Conservation (phyloP, 2,797 vertebrate species). For the Poliocrania exsul region DNA sequence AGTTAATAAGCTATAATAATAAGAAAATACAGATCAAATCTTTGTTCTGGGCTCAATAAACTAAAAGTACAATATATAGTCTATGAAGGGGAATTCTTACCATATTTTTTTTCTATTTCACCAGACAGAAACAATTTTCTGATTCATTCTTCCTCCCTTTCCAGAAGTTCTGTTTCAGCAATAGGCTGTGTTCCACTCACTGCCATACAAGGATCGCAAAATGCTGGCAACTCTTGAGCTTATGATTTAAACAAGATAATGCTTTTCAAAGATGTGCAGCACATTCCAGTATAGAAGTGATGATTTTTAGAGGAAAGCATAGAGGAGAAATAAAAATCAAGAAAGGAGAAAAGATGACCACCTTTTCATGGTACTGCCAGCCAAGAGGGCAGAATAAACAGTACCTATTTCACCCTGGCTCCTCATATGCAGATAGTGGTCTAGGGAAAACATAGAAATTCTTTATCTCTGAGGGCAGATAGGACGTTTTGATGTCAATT, state of each 20-base stretch:
- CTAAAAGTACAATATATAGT: neutral
- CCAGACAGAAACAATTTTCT: slow-evolving; percentile 26
- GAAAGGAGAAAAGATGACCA: neutral
- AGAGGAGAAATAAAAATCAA: neutral
- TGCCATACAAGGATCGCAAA: neutral
- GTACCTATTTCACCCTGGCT: neutral
- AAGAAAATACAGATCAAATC: neutral
- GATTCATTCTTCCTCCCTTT: neutral
- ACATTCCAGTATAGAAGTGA: neutral
- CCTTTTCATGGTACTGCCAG: neutral
- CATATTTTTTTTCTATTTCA: neutral
- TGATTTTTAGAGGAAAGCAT: neutral
- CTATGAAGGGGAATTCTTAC: slow-evolving; percentile 17
- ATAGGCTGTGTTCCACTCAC: neutral
- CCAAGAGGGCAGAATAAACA: neutral
- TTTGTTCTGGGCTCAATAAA: neutral
- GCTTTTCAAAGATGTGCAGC: neutral
- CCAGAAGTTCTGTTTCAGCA: slow-evolving; percentile 25
- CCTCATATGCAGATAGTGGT: neutral
- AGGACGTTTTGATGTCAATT: neutral
- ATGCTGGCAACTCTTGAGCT: neutral
- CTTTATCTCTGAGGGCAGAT: neutral
- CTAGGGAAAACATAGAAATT: neutral
- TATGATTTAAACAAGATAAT: neutral
- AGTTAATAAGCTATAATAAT: neutral